These are phyloP conservation scores for Camptogramma bilineatum DNA, from an alignment of 2,888 invertebrate species.

Conservation along the genomic window DNA sequence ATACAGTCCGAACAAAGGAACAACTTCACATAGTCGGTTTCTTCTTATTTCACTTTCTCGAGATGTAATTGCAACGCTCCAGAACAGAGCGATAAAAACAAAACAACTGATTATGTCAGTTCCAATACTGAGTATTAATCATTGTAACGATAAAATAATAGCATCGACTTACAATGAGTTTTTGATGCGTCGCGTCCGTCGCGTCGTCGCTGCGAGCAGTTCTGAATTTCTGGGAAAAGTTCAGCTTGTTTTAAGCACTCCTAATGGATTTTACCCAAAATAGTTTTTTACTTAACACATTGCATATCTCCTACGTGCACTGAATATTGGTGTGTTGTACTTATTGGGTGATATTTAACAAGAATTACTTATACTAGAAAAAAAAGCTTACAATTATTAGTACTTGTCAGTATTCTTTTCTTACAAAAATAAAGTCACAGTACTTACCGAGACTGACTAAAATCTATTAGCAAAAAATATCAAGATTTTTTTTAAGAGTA, in stretches of 20 bases:
- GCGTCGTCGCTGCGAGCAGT: background rate
- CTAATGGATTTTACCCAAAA: conserved; percentile 11
- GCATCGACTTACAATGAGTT: conserved; percentile 28
- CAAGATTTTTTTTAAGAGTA: too few species aligned
- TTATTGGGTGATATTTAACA: background rate
- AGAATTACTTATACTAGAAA: background rate
- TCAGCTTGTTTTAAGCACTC: conserved; percentile 2
- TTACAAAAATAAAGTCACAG: too few species aligned
- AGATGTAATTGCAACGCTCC: conserved; percentile 48
- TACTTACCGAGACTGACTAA: too few species aligned
- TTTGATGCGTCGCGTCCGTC: conserved; percentile 13
- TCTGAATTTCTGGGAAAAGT: conserved; percentile 20
- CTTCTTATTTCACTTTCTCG: conserved; percentile 73
- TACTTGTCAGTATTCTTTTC: too few species aligned
- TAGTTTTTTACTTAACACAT: background rate
- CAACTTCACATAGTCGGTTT: conserved; percentile 60
- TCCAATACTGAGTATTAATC: conserved; percentile 19
- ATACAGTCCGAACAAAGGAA: conserved; percentile 47
- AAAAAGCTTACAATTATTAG: too few species aligned
- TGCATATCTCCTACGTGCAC: conserved; percentile 15
- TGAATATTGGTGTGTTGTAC: conserved; percentile 3
- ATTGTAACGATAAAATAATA: conserved; percentile 45
- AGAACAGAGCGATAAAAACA: conserved; percentile 54
- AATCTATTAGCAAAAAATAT: too few species aligned
- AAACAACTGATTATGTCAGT: conserved; percentile 54